Evolutionary conservation across 2,888 invertebrate genomes (phyloP), one percentile per base, ranked within the genome.

Genomic region (Pantelozetes paolii): DNA sequence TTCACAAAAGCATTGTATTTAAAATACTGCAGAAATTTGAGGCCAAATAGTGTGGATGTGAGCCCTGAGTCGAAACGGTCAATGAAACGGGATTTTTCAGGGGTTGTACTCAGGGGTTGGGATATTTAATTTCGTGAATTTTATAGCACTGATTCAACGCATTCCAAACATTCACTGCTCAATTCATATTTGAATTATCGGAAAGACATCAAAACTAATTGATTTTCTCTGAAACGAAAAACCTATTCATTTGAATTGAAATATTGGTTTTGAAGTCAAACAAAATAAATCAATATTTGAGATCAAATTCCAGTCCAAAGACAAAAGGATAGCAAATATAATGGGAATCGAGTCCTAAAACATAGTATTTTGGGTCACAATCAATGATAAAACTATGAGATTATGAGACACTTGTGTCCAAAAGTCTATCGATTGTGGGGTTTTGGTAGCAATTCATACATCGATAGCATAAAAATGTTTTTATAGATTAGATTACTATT

Each of bases 401-500:
- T 48, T 48, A 20, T 48, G 20, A 48, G 48, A 48, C 20, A 48
- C 20, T 48, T 45, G n/a, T n/a, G n/a, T n/a, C n/a, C n/a, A n/a
- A n/a, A n/a, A n/a, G n/a, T n/a, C n/a, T n/a, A n/a, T n/a, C n/a
- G n/a, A n/a, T n/a, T n/a, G n/a, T n/a, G n/a, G n/a, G n/a, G n/a
- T n/a, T n/a, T n/a, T 20, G 20, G 48, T 48, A 48, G 48, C 48
- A n/a, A n/a, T n/a, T n/a, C 20, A n/a, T 48, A 48, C 20, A 48
- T 48, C 48, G 48, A 48, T 48, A 48, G 48, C n/a, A n/a, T 20
- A 48, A 20, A 48, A 48, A 20, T 48, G 48, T 48, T 48, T 48
- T 48, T 48, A n/a, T 9, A 48, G 48, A 48, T 48, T 48, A 48
- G n/a, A 11, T 48, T n/a, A n/a, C 48, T 20, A 48, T 48, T 48